Evolutionary conservation across 2,113 vertebrate genomes (phyloP).

Genomic region (Tilapia sparmanii): DNA sequence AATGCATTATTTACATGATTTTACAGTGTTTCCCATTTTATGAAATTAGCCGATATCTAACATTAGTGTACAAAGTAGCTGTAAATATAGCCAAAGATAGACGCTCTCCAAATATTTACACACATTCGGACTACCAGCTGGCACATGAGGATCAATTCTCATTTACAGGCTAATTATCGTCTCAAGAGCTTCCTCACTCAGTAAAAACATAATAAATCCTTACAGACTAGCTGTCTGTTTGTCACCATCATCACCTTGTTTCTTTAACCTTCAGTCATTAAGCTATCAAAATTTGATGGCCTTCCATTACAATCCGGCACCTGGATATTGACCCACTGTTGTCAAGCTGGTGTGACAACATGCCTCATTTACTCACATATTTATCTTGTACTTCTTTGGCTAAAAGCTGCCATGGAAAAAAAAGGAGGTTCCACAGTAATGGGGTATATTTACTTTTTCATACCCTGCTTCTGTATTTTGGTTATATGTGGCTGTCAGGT

Average conservation of each 20-base stretch:
- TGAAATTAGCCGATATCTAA: neutral
- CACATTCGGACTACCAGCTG: slow-evolving; percentile 4
- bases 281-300: slow-evolving; percentile 7
- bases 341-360: neutral
- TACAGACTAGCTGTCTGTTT: neutral
- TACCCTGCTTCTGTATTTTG: neutral
- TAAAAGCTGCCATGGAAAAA: neutral
- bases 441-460: neutral
- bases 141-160: slow-evolving; percentile 43
- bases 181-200: neutral
- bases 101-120: slow-evolving; percentile 17
- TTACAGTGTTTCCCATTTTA: neutral
- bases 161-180: slow-evolving; percentile 47
- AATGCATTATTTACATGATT: neutral
- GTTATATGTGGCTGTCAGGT: neutral
- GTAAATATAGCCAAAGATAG: neutral
- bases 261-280: slow-evolving; percentile 23
- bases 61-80: neutral
- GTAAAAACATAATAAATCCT: slow-evolving; percentile 29
- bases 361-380: slow-evolving; percentile 1
- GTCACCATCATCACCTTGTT: slow-evolving; percentile 8
- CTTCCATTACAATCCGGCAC: neutral
- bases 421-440: neutral
- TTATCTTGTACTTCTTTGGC: neutral
- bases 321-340: neutral